Conservation (phyloP, 1,140 invertebrate genomes). For the Drosophila pseudoananassae region DNA sequence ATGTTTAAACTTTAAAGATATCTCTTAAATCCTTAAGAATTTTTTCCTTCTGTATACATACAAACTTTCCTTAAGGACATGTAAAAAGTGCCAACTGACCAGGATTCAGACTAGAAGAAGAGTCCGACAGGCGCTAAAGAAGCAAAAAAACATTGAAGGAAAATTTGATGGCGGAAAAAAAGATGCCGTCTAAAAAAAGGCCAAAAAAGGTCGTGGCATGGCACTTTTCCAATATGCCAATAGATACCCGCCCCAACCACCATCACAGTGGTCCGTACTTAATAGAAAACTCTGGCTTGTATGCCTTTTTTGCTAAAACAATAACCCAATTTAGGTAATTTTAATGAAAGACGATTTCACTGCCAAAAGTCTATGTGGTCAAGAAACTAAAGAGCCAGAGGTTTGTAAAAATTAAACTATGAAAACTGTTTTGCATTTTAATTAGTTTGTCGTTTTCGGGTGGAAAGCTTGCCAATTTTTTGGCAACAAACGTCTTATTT, state of each 20-base stretch:
- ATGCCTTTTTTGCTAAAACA: background rate
- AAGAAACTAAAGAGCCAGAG: background rate
- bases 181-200: background rate
- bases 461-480: conserved; percentile 17
- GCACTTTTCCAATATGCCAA: conserved; percentile 50
- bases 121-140: conserved; percentile 25
- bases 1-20: background rate
- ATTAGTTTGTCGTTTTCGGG: conserved; percentile 47
- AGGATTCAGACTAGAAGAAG: conserved; percentile 26
- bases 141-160: conserved; percentile 12
- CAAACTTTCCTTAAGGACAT: conserved; percentile 15
- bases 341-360: conserved; percentile 6
- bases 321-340: conserved; percentile 22
- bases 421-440: conserved; percentile 59
- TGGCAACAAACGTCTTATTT: background rate
- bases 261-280: conserved; percentile 11
- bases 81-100: conserved; percentile 47
- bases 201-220: conserved; percentile 37
- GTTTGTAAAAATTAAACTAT: conserved; percentile 26
- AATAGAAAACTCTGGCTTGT: background rate
- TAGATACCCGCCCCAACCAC: conserved; percentile 21
- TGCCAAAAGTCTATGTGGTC: conserved; percentile 16
- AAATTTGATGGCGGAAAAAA: conserved; percentile 3
- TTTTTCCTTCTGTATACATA: conserved; percentile 13
- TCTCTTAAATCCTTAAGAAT: background rate